Percentiles rank a stretch among this genome's conserved stretches.
Evolutionary conservation across 2,113 vertebrate species (phyloP).

Genomic region (Poeciliopsis retropinna): DNA sequence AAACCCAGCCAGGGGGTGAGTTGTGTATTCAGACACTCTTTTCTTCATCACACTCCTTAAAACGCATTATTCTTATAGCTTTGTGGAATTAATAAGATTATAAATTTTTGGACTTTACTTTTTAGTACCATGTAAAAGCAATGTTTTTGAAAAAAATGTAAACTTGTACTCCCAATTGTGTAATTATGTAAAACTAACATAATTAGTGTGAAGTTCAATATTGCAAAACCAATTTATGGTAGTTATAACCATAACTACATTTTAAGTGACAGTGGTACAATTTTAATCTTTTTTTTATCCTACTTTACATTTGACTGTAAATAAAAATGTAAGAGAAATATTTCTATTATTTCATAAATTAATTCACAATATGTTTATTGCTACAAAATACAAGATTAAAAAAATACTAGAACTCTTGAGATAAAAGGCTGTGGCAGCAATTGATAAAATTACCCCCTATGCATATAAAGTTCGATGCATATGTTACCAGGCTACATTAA

Average conservation of each 20-base stretch:
- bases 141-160: neutral
- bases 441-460: neutral
- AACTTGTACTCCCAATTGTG: neutral
- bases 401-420: neutral
- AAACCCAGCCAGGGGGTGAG: conserved; percentile 92
- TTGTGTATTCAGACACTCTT: neutral
- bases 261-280: neutral
- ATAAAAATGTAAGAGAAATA: neutral
- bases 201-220: neutral
- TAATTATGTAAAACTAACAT: neutral
- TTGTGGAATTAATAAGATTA: neutral
- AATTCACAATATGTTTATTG: neutral
- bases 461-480: neutral
- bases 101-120: neutral
- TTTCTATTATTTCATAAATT: neutral
- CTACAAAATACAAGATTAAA: neutral
- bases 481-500: neutral
- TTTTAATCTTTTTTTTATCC: neutral
- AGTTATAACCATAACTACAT: neutral
- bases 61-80: neutral
- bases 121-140: neutral
- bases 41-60: neutral
- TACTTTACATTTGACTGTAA: neutral
- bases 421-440: neutral
- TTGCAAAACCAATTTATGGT: neutral